Base-by-base conservation (phyloP, 2,888 invertebrate genomes). In the Brachypterus glaber region DNA sequence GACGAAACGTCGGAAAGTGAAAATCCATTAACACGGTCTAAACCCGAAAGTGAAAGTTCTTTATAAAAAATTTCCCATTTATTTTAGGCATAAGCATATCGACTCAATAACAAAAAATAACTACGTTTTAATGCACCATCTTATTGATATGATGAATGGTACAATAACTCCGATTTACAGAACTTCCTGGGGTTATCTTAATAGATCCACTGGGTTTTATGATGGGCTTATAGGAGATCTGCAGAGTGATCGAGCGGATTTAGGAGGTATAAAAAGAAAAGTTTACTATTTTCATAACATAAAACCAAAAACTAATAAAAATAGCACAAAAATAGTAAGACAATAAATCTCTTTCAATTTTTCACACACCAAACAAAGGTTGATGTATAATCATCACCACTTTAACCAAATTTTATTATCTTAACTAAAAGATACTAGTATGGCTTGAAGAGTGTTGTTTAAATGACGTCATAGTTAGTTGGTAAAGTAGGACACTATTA, bases 161-260 rank as follows among this genome's bases (percentile, higher is more conserved):
- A 67, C 58, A 9, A 63, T 69, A 47, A 62, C 59, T 38, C 70
- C 66, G 48, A 49, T 67, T 7, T 70, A 68, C 47, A 67, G 66
- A 3, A 60, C 67, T 31, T 69, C 74, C 1, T 76, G 76, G 76
- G 76, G 76, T 1, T 75, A 76, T 45, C 59, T 54, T 35, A 51
- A 61, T 34, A 12, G 29, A 7, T 69, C 71, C 43, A 70, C 71
- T 1, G 62, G 66, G n/a, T 37, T 48, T 17, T 77, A 71, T 51
- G 69, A 66, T 46, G 76, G 76, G 24, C 71, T 77, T 71, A 71
- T 74, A 29, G 76, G 77, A 0, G 70, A 72, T 49, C 57, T 77
- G 43, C 64, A 70, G 4, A 61, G 67, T 40, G 67, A 68, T 31
- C 66, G 69, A 49, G 72, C 71, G 4, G 75, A 77, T 46, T 64